Base-by-base conservation (phyloP, 1,140 invertebrate species). In the Drosophila ficusphila region DNA sequence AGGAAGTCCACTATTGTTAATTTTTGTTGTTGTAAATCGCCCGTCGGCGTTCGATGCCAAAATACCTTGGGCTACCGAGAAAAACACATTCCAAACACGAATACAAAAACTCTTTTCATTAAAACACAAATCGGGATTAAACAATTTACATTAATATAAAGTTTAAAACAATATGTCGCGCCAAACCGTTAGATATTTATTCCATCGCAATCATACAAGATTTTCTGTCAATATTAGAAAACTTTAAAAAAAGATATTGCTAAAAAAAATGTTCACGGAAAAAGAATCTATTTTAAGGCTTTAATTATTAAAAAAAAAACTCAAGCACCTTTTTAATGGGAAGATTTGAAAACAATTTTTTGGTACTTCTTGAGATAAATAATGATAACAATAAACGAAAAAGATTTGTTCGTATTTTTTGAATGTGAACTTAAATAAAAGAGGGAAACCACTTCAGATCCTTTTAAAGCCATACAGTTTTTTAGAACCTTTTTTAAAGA, bases 41-140 rank as follows among this genome's bases (percentile, higher is more conserved):
- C 39, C 56, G 54, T 27, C 56, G 56, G 39, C 57, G 56, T 47
- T 64, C n/a, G 36, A 23, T 61, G 60, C 60, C 56, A 62, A 62
- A 61, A 64, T 44, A 57, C 39, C 33, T 23, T 27, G 7, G 25
- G 12, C 9, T 27, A 44, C 21, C 29, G 19, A 16, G 29, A 64
- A 48, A 42, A 54, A 53, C 31, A 41, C 18, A 57, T 44, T 44
- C 23, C 39, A 46, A 64, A 61, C 31, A 36, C 41, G 19, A 64
- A 23, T 27, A 67, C 36, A 44, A 58, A 58, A 58, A 44, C 21
- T 42, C 5, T 42, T 51, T 51, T 16, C 36, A 41, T 11, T 61
- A 62, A 49, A 29, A 11, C 11, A 8, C 5, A 14, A 36, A 14
- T n/a, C 14, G 1, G 0, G 4, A 12, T 16, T 9, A 39, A 23